Percentiles rank a stretch among this genome's conserved stretches.
Conservation (phyloP, 2,888 invertebrate genomes). For the Ochropleura leucogaster region DNA sequence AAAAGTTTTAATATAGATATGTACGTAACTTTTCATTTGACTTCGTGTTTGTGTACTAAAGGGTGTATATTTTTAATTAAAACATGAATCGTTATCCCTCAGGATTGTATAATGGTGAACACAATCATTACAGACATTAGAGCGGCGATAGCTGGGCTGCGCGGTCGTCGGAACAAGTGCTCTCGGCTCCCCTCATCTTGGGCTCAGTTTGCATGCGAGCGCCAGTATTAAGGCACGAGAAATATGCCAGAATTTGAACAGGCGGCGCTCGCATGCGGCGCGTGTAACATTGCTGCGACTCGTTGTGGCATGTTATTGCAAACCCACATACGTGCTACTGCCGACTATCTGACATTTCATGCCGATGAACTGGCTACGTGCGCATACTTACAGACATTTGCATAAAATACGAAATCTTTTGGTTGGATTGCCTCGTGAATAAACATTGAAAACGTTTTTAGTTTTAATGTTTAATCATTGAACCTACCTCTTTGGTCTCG, state of each 20-base stretch:
- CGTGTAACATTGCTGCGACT: conserved; percentile 88
- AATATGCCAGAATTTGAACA: conserved; percentile 88
- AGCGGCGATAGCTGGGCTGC: conserved; percentile 57
- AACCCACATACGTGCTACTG: conserved; percentile 87
- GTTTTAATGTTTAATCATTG: conserved; percentile 33
- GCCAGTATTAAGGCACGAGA: conserved; percentile 81
- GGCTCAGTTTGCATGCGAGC: conserved; percentile 71
- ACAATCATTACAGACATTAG: conserved; percentile 78
- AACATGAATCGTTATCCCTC: conserved; percentile 65
- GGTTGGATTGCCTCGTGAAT: conserved; percentile 69
- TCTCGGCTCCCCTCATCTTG: conserved; percentile 72
- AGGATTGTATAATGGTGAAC: conserved; percentile 67
- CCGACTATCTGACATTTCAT: conserved; percentile 89
- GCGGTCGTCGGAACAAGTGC: conserved; percentile 71
- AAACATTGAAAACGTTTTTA: conserved; percentile 58
- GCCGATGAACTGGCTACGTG: conserved; percentile 87
- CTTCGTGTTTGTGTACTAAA: conserved; percentile 19
- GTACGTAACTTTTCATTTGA: conserved; percentile 10
- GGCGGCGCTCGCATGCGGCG: conserved; percentile 83
- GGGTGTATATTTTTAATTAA: conserved; percentile 70
- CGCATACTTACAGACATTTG: conserved; percentile 81
- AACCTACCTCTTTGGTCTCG: too few species aligned
- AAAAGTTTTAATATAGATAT: conserved; percentile 8
- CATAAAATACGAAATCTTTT: conserved; percentile 77
- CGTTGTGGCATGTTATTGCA: conserved; percentile 90